Evolutionary conservation across 2,797 vertebrate genomes (phyloP).

Genomic region (Sebastiscus albofasciatus): DNA sequence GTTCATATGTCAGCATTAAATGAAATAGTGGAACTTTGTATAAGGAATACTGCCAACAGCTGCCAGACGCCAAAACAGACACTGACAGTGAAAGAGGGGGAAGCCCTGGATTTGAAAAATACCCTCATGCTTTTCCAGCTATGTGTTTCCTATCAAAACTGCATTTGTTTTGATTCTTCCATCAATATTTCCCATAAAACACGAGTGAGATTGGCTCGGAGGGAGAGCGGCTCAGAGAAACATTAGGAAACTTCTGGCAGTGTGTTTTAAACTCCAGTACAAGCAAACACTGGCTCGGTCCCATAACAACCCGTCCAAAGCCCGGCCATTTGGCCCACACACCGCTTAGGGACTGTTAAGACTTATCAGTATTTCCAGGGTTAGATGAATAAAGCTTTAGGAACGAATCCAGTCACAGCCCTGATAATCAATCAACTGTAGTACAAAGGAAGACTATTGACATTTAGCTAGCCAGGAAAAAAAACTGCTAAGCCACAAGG

Average conservation of each 20-base stretch:
- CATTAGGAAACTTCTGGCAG: conserved; percentile 70
- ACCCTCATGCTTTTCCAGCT: conserved; percentile 57
- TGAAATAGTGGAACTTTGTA: conserved; percentile 79
- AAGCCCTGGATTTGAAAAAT: conserved; percentile 76
- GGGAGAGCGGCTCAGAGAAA: conserved; percentile 43
- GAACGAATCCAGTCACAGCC: conserved; percentile 43
- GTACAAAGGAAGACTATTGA: conserved; percentile 37
- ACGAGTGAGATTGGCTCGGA: conserved; percentile 26
- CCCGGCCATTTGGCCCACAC: conserved; percentile 50
- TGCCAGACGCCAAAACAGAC: conserved; percentile 60
- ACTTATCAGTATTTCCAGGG: conserved; percentile 73
- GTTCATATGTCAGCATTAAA: conserved; percentile 60
- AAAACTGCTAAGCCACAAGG: conserved; percentile 19
- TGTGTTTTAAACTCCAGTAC: conserved; percentile 51
- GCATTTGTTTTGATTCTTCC: conserved; percentile 66
- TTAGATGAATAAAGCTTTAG: conserved; percentile 56
- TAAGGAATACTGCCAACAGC: conserved; percentile 45
- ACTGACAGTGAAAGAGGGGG: conserved; percentile 63
- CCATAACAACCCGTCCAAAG: conserved; percentile 31
- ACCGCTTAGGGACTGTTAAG: conserved; percentile 44
- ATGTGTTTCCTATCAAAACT: conserved; percentile 73
- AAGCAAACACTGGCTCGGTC: conserved; percentile 67
- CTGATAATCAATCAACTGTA: conserved; percentile 53
- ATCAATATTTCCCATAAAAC: conserved; percentile 70
- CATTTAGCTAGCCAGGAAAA: conserved; percentile 11